Conservation (phyloP, 2,888 invertebrate species). For the Drosophila niveifrons region DNA sequence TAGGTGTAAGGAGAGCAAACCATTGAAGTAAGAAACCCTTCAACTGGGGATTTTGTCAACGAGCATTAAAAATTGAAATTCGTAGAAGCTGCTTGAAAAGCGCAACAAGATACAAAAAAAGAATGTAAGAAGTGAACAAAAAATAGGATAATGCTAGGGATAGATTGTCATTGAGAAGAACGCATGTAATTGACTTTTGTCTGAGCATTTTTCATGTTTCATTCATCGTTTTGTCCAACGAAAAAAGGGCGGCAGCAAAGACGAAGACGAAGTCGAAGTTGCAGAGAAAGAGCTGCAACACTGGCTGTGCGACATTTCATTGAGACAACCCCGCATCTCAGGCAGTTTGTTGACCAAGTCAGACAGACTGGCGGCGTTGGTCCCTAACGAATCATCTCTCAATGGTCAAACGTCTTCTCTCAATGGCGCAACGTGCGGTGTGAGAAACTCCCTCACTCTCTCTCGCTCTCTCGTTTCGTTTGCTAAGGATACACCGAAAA, state of each 20-base stretch:
- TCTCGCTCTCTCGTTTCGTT: conserved; percentile 1
- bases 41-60: conserved; percentile 47
- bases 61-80: conserved; percentile 43
- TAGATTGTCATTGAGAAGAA: conserved; percentile 51
- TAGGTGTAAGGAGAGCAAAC: conserved; percentile 1
- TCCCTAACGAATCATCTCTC: conserved; percentile 62
- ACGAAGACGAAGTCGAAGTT: conserved; percentile 18
- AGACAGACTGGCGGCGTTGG: conserved; percentile 70
- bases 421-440: conserved; percentile 68
- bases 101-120: conserved; percentile 64
- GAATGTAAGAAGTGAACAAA: conserved; percentile 36
- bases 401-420: conserved; percentile 65
- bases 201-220: conserved; percentile 53
- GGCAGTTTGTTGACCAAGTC: conserved; percentile 35
- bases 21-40: conserved; percentile 53
- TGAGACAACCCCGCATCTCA: conserved; percentile 46
- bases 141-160: conserved; percentile 58
- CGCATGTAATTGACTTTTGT: conserved; percentile 83
- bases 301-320: conserved; percentile 71
- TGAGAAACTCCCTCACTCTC: conserved; percentile 17
- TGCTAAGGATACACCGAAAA: conserved; percentile 77
- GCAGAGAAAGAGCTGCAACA: conserved; percentile 15
- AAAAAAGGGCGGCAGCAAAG: conserved; percentile 38
- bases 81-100: conserved; percentile 71
- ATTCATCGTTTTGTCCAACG: conserved; percentile 55